These are phyloP conservation scores for Esox lucius DNA, from an alignment of 2,797 vertebrate species.

Conservation along the genomic window DNA sequence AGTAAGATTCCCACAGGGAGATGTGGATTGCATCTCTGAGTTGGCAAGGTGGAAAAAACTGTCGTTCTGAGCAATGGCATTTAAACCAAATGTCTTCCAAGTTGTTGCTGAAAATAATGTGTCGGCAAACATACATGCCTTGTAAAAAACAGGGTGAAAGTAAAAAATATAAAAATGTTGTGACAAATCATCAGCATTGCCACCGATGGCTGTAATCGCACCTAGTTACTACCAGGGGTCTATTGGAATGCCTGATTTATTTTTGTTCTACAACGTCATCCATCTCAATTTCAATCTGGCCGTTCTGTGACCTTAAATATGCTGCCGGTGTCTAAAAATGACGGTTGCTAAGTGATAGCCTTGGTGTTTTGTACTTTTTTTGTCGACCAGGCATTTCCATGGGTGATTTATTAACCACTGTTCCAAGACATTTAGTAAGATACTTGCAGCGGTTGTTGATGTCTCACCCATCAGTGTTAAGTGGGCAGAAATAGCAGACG, in stretches of 20 bases:
- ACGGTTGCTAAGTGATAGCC: neutral
- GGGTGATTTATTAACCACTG: constrained; percentile 14
- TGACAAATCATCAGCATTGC: neutral
- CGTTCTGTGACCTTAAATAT: neutral
- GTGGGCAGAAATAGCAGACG: constrained; percentile 42
- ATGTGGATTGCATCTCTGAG: too few species aligned
- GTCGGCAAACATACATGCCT: too few species aligned
- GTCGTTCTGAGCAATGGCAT: too few species aligned
- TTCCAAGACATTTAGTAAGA: constrained; percentile 14
- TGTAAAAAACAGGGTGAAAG: too few species aligned
- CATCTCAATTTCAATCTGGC: neutral
- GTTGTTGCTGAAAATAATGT: too few species aligned
- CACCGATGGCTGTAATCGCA: neutral
- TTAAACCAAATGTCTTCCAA: too few species aligned
- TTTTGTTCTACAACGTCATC: neutral
- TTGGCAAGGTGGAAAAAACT: too few species aligned
- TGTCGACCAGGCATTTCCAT: constrained; percentile 17
- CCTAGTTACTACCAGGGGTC: neutral
- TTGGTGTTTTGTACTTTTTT: constrained; percentile 9
- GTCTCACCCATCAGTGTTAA: constrained; percentile 43
- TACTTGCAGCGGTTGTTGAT: constrained; percentile 35
- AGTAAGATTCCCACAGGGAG: too few species aligned
- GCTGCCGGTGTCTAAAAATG: neutral
- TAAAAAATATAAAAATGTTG: too few species aligned
- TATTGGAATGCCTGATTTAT: neutral